Evolutionary conservation across 53 echinoderm and acorn worm genomes (phyloP).

Genomic region (Echinometra lucunter): DNA sequence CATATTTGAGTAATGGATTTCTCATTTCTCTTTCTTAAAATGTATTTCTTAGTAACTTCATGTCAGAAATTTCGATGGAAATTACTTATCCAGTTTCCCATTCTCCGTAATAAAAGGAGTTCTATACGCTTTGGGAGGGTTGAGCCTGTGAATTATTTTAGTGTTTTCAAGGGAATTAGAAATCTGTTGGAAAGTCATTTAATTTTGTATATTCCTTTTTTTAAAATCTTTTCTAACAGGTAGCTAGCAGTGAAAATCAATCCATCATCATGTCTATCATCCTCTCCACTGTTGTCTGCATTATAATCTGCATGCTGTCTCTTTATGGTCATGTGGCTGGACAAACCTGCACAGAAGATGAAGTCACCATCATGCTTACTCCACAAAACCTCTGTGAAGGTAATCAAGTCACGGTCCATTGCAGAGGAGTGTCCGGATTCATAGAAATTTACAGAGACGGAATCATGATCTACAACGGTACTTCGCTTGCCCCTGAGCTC

Average conservation of each 20-base stretch:
- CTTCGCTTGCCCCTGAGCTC: neutral
- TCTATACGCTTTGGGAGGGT: too few species aligned
- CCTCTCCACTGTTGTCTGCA: neutral
- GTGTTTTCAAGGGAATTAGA: too few species aligned
- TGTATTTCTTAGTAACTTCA: too few species aligned
- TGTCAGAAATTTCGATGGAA: too few species aligned
- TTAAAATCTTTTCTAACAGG: neutral
- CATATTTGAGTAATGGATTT: too few species aligned
- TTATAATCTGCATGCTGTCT: neutral
- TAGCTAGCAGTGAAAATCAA: neutral
- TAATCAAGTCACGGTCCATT: neutral
- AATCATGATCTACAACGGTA: neutral
- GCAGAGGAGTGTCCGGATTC: neutral
- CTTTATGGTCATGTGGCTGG: neutral
- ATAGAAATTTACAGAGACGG: slow-evolving; percentile 14
- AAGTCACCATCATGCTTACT: neutral
- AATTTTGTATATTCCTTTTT: neutral
- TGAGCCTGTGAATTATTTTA: too few species aligned
- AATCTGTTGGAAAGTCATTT: neutral
- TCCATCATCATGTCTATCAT: neutral
- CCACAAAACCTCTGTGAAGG: neutral
- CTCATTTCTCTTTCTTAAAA: too few species aligned
- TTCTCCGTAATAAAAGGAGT: too few species aligned
- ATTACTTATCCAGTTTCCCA: too few species aligned
- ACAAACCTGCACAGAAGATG: neutral